These are phyloP conservation scores for Harpalus rubripes DNA, from an alignment of 2,888 invertebrate genomes.

Conservation along the genomic window DNA sequence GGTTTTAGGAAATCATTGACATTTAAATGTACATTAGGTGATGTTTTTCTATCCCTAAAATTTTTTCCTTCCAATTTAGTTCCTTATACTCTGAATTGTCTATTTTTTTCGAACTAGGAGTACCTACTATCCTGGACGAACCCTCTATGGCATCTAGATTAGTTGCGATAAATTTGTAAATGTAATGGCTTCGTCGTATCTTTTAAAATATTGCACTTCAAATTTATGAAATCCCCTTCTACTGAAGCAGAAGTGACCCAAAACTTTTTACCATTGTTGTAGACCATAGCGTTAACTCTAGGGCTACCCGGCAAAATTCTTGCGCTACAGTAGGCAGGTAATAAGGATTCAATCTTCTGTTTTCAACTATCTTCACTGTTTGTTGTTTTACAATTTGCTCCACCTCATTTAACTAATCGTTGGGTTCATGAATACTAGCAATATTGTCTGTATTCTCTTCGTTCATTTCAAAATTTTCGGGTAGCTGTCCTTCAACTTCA, in stretches of 20 bases:
- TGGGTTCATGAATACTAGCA: neutral
- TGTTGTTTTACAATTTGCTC: slow-evolving; percentile 13
- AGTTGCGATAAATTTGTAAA: neutral
- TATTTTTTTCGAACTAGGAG: too few species aligned
- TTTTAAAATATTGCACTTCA: slow-evolving; percentile 18
- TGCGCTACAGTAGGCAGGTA: slow-evolving; percentile 2
- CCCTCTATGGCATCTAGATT: neutral
- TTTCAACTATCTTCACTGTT: neutral
- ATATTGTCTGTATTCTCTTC: slow-evolving; percentile 10
- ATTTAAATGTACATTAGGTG: too few species aligned
- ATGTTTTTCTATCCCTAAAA: too few species aligned
- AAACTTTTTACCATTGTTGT: slow-evolving; percentile 9
- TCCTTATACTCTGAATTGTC: too few species aligned
- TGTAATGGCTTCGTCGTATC: too few species aligned
- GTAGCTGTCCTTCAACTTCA: neutral
- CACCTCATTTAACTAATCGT: slow-evolving; percentile 1
- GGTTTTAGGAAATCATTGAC: too few species aligned
- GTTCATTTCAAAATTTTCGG: neutral
- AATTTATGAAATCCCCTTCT: slow-evolving; percentile 3
- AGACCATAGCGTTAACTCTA: slow-evolving; percentile 7
- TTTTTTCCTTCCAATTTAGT: too few species aligned
- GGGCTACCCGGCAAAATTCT: neutral
- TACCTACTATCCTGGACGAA: neutral
- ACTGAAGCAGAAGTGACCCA: slow-evolving; percentile 9
- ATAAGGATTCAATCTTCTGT: slow-evolving; percentile 9